Evolutionary conservation across 2,888 invertebrate genomes (phyloP).

Genomic region (Gerris lacustris): DNA sequence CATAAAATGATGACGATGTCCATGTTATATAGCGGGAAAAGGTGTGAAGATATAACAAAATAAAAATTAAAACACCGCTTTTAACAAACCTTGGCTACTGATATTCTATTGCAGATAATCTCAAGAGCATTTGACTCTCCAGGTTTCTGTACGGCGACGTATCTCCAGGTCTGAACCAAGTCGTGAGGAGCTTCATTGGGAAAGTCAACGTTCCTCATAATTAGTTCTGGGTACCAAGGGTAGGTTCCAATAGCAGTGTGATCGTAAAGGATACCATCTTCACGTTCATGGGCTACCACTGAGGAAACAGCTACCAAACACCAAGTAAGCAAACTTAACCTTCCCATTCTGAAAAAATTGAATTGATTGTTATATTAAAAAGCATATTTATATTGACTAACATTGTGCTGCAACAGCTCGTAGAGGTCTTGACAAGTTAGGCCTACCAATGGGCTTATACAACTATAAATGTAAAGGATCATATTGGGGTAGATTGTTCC

Average conservation of each 20-base stretch:
- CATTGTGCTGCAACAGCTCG: no score
- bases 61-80: no score
- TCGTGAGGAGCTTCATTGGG: not conserved
- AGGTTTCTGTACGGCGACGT: not conserved
- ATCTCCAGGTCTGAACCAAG: slow-evolving; percentile 4
- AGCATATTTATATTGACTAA: no score
- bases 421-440: no score
- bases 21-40: no score
- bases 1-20: no score
- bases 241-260: not conserved
- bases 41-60: no score
- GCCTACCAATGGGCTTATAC: no score
- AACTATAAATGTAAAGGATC: no score
- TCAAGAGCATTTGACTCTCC: not conserved
- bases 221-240: not conserved
- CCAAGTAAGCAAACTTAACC: not conserved
- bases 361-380: no score
- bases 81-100: not conserved
- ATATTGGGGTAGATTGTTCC: no score
- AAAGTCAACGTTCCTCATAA: not conserved
- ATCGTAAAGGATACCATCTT: slow-evolving; percentile 3
- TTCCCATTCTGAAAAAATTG: not conserved
- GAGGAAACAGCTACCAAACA: not conserved
- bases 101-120: not conserved
- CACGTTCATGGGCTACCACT: not conserved